Base-by-base conservation (phyloP, 2,797 vertebrate species). In the Schizopygopsis pylzovi region DNA sequence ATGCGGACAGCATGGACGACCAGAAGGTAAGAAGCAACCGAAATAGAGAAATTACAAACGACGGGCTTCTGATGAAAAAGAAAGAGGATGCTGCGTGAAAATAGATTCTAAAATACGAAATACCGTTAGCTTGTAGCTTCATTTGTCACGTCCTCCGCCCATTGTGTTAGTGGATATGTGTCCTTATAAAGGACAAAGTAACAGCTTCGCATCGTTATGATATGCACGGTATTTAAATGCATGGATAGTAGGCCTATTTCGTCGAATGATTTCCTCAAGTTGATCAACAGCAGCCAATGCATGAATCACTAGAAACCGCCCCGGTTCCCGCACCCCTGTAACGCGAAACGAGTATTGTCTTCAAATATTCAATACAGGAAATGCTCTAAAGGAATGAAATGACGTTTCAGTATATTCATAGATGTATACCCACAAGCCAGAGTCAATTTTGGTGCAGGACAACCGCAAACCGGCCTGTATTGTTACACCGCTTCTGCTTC, bases 11-110 rank as follows among this genome's bases (percentile, higher is more conserved):
- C 81, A 96, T 96, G 96, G 95, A 93, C 25, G 96, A 96, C 83
- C 95, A 96, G 90, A 96, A 96, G 95, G 96, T 96, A 93, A 92
- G 93, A 89, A 59, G 67, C 54, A 85, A 41, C 85, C 65, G 56
- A 87, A 1, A 61, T 1, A 43, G 22, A 45, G 92, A 91, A 92
- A 93, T 91, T 89, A 92, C 92, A 85, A 84, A 80, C 72, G 86
- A 91, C 84, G 89, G 87, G 88, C 79, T 87, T 73, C 81, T 88
- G 93, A 91, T 87, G 92, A 94, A 93, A 95, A 95, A 95, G 93
- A 89, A 91, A 89, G 90, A 90, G 88, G 88, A 82, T 79, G 56
- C 9, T 71, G 52, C 20, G 2, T 28, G 72, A 49, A 85, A 39
- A 39, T 20, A 85, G 65, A 72, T n/a, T 41, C 54, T 63, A 79